Evolutionary conservation across 2,113 vertebrate species (phyloP).

Genomic region (Garra rufa): DNA sequence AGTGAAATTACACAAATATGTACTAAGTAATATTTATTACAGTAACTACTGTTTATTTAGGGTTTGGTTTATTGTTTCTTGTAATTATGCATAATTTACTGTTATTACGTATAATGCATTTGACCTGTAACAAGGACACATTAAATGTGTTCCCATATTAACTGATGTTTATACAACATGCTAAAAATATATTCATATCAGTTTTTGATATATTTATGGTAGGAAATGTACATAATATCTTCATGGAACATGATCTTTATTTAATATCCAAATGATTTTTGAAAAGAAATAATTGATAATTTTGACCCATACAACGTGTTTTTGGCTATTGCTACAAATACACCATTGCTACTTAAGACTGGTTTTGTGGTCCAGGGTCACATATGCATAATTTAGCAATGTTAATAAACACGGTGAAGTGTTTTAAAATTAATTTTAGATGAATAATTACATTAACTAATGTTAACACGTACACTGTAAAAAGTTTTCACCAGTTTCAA

Average conservation of each 20-base stretch:
- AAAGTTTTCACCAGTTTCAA: too few species aligned
- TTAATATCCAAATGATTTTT: too few species aligned
- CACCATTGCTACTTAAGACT: too few species aligned
- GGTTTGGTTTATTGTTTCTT: background rate
- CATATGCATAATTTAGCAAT: background rate
- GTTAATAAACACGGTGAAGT: background rate
- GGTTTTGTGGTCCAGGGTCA: too few species aligned
- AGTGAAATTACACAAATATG: background rate
- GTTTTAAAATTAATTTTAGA: background rate
- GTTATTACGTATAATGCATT: background rate
- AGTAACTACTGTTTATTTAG: background rate
- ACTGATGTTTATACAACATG: background rate
- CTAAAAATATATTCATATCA: background rate
- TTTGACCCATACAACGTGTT: too few species aligned
- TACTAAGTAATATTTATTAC: background rate
- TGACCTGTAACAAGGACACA: background rate
- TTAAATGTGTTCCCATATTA: background rate
- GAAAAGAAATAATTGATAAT: too few species aligned
- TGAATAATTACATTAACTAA: background rate
- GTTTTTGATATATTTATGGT: too few species aligned
- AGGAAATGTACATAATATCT: too few species aligned
- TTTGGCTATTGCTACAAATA: too few species aligned
- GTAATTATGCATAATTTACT: constrained; percentile 1
- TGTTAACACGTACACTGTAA: too few species aligned
- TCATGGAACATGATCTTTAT: too few species aligned